phyloP scores from a whole-genome alignment of 2,113 vertebrate genomes.

The Emydura subglobosa region DNA sequence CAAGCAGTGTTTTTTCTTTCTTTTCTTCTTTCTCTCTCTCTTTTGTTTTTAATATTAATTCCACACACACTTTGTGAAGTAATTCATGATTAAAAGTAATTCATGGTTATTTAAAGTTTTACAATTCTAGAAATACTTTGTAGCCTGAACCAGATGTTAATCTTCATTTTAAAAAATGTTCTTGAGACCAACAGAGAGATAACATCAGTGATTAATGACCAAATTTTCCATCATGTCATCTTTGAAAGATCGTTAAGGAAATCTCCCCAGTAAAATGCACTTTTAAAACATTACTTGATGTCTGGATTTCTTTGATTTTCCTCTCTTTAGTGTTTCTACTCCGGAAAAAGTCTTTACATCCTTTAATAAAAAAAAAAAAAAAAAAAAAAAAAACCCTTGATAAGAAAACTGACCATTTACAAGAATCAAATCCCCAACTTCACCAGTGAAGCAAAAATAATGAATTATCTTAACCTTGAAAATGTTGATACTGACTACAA shows the following conservation, averaged over 20 bases:
- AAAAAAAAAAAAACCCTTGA: not conserved
- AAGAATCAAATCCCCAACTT: not conserved
- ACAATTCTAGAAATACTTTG: conserved; percentile 41
- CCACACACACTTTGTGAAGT: not conserved
- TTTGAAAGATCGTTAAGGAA: conserved; percentile 53
- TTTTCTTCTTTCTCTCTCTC: too few relatives aligned
- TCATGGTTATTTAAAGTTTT: conserved; percentile 50
- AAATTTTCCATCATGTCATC: conserved; percentile 28
- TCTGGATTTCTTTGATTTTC: conserved; percentile 54
- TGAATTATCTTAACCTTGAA: not conserved
- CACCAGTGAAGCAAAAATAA: not conserved
- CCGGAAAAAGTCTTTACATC: not conserved
- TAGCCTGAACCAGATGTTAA: conserved; percentile 51
- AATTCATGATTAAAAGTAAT: conserved; percentile 49
- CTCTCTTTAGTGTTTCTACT: conserved; percentile 3
- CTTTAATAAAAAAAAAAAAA: not conserved
- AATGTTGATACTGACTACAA: not conserved
- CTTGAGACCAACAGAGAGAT: conserved; percentile 31
- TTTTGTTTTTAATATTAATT: not conserved
- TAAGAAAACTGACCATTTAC: not conserved
- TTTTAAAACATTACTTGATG: conserved; percentile 47
- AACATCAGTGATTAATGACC: conserved; percentile 46
- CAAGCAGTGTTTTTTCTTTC: conserved; percentile 42
- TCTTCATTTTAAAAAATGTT: not conserved
- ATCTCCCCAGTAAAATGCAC: conserved; percentile 47